Conservation (phyloP, 2,113 vertebrate species). For the Aspidoscelis tigris region DNA sequence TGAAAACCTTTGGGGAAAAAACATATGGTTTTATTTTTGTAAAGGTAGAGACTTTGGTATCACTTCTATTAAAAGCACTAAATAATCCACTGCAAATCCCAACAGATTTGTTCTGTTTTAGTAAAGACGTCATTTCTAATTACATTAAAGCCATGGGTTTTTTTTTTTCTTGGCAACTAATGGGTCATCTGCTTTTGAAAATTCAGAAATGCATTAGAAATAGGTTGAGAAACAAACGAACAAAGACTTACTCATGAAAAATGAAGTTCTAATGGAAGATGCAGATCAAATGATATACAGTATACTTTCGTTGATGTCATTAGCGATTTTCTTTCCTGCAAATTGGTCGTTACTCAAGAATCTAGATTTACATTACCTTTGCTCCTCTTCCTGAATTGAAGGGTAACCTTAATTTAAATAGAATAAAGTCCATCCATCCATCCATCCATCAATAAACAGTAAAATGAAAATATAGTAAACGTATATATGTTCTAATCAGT, state of each 20-base stretch:
- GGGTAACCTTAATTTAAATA: too few species aligned
- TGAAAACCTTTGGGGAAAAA: constrained; percentile 35
- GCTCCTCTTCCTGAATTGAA: too few species aligned
- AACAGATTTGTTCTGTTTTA: constrained; percentile 49
- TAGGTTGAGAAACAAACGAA: too few species aligned
- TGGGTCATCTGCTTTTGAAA: not conserved
- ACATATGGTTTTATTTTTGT: constrained; percentile 27
- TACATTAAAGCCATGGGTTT: not conserved
- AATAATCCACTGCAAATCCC: constrained; percentile 1
- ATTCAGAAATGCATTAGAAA: not conserved
- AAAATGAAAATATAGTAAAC: too few species aligned
- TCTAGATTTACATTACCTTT: too few species aligned
- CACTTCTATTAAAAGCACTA: constrained; percentile 29
- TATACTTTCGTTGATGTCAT: too few species aligned
- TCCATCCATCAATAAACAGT: too few species aligned
- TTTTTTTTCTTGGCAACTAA: not conserved
- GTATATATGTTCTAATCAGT: too few species aligned
- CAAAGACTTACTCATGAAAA: not conserved
- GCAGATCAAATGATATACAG: too few species aligned
- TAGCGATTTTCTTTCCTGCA: too few species aligned
- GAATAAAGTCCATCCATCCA: too few species aligned
- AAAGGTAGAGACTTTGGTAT: constrained; percentile 14
- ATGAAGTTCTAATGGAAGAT: not conserved
- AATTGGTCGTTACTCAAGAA: too few species aligned
- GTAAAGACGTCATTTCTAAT: constrained; percentile 45